Percentiles rank a stretch among this genome's conserved stretches.
These are phyloP conservation scores for Drosophila testacea DNA, from an alignment of 2,888 invertebrate species.

Conservation along the genomic window DNA sequence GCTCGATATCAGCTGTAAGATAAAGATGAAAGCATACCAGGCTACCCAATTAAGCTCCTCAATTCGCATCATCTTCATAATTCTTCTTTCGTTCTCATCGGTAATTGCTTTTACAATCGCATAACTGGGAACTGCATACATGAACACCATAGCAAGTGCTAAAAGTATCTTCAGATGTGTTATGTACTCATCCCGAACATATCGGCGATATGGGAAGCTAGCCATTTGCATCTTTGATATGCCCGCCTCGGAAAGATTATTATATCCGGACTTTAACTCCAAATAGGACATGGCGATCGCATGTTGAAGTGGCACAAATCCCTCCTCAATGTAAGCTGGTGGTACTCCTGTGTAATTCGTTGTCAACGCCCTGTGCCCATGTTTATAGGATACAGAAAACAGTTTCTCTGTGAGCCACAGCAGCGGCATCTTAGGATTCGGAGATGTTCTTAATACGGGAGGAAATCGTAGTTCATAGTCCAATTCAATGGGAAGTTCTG, in stretches of 20 bases:
- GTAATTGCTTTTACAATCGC: constrained; percentile 19
- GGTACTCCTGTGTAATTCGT: constrained; percentile 15
- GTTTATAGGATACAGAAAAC: not conserved
- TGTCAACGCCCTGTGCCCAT: not conserved
- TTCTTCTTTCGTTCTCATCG: constrained; percentile 15
- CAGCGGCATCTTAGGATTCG: not conserved
- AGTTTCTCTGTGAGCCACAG: constrained; percentile 15
- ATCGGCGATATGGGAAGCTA: constrained; percentile 16
- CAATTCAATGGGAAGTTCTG: not conserved
- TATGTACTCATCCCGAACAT: not conserved
- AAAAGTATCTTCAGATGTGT: constrained; percentile 10
- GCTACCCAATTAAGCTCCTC: constrained; percentile 30
- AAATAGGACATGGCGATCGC: constrained; percentile 33
- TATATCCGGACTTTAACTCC: constrained; percentile 12
- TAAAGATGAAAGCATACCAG: constrained; percentile 22
- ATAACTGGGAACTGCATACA: constrained; percentile 21
- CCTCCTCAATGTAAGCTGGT: constrained; percentile 31
- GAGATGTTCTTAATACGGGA: not conserved
- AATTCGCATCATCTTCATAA: constrained; percentile 15
- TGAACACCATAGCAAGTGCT: constrained; percentile 17
- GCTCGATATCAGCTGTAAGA: constrained; percentile 14
- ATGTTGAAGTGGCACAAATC: constrained; percentile 36
- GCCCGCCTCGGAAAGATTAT: not conserved
- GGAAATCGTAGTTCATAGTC: constrained; percentile 19
- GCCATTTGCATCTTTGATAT: constrained; percentile 13